phyloP scores from a whole-genome alignment of 1,140 invertebrate species.

The Caerostris darwini region DNA sequence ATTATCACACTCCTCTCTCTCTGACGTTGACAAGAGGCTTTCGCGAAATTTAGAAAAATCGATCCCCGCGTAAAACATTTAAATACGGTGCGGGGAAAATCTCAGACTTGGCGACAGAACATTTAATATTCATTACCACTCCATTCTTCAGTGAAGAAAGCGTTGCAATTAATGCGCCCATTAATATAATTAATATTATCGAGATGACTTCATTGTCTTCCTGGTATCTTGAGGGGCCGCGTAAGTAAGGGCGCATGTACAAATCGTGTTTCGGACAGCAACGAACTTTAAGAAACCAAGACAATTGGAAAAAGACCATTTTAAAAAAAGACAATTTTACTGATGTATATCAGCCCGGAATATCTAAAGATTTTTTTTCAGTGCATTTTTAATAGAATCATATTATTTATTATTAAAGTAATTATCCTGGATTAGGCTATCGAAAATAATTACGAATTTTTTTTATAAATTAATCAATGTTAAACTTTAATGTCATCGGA shows the following conservation, averaged over 20 bases:
- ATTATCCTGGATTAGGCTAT: no score
- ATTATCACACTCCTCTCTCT: not conserved
- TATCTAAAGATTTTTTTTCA: no score
- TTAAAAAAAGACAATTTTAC: no score
- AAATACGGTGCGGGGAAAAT: constrained; percentile 45
- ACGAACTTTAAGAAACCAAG: no score
- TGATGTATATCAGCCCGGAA: no score
- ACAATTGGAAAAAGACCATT: no score
- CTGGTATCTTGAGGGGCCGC: not conserved
- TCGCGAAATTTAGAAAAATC: constrained; percentile 38
- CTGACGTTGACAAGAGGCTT: constrained; percentile 9
- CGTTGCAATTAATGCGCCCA: constrained; percentile 55
- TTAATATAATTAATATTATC: constrained; percentile 57
- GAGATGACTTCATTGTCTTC: constrained; percentile 40
- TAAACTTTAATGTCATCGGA: no score
- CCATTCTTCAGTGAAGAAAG: not conserved
- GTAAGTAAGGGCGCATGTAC: not conserved
- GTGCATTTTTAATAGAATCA: no score
- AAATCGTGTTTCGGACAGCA: not conserved
- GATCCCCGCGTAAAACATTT: constrained; percentile 41
- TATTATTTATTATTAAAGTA: no score
- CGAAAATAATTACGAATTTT: no score
- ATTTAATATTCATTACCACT: constrained; percentile 69
- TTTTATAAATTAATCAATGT: no score
- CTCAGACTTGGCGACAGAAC: constrained; percentile 27